Base-by-base conservation (phyloP, 2,797 vertebrate species). In the Cyprinella venusta region DNA sequence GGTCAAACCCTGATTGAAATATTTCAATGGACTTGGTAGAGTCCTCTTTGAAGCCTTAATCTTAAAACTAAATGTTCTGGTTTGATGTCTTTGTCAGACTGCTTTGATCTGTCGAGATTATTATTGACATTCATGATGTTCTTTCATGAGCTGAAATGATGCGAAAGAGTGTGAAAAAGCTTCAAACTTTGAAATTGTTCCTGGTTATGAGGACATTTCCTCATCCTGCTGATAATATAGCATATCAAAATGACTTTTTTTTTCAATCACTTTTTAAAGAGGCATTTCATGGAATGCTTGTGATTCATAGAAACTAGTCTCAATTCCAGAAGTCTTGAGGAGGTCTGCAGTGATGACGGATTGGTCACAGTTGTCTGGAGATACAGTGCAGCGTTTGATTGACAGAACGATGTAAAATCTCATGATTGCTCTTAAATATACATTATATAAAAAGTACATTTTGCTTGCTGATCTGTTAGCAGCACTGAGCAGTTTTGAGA, bases 151-250 rank as follows among this genome's bases (percentile, higher is more conserved):
- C 54, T 71, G 38, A 71, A 71, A 59, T 12, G 13, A 50, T 33
- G 40, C 36, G 2, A n/a, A 18, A 61, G 63, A 65, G 68, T 40
- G 36, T 50, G 56, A 61, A 82, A 87, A 80, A 33, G 45, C 68
- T 87, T 85, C 85, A 59, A 86, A 84, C 16, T 76, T 19, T 38
- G 15, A 69, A n/a, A 54, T 33, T 50, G 24, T 68, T 77, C 19
- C 52, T 59, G 50, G 36, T 83, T 54, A 26, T 36, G 50, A 24
- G 30, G 54, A 77, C 21, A 24, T 59, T 78, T 48, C 21, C 21
- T 61, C 65, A 83, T 78, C 52, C 65, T 48, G 50, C 24, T 26
- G 18, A 68, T 69, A 77, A 83, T 50, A 21, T 38, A 80, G 52
- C 52, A 56, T 63, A 50, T 50, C 26, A 70, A 42, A 78, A 77